Evolutionary conservation across 1,140 invertebrate species (phyloP), one percentile per base, ranked within the genome.

Genomic region (Nasonia longicornis): DNA sequence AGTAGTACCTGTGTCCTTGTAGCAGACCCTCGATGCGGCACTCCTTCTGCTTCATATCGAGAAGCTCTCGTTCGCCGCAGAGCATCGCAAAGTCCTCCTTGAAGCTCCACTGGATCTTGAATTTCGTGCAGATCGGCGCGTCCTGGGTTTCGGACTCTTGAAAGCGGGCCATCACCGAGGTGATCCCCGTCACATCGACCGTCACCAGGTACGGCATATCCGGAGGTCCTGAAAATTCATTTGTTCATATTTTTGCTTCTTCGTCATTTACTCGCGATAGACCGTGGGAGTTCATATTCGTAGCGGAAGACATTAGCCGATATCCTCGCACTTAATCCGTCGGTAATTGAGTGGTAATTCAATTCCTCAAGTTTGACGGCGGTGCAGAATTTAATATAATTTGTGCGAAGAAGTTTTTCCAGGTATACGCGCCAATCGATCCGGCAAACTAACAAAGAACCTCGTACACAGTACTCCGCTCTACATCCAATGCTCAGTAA

Each of bases 31-130:
- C 90, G 66, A 94, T 89, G 58, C 89, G 87, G 79, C 92, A 91
- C 83, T 94, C 92, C 66, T 91, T 89, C 79, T 92, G 91, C 77
- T 92, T 92, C 69, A 93, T 90, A 58, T 96, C 95, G 87, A 96
- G 86, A 71, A 97, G 93, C 86, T 97, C 96, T 2, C 93, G 92
- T 82, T 94, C 94, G 0, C 96, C 96, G 73, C 94, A 94, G 73
- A 97, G 90, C 73, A 93, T 92, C 8, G 93, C 93, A 89, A 98
- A 98, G 86, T 96, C 95, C 35, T 96, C 94, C 71, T 94, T 92
- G 10, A 93, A 92, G 83, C 96, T 97, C 97, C 97, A 99, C 91
- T 96, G 95, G 86, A 96, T 95, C 94, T 95, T 97, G 88, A 96
- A 98, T 91, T 97, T 97, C 29, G 97, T 98, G 85, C 95, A 94